Evolutionary conservation across 2,113 vertebrate genomes (phyloP).

Genomic region (Gopherus evgoodei): DNA sequence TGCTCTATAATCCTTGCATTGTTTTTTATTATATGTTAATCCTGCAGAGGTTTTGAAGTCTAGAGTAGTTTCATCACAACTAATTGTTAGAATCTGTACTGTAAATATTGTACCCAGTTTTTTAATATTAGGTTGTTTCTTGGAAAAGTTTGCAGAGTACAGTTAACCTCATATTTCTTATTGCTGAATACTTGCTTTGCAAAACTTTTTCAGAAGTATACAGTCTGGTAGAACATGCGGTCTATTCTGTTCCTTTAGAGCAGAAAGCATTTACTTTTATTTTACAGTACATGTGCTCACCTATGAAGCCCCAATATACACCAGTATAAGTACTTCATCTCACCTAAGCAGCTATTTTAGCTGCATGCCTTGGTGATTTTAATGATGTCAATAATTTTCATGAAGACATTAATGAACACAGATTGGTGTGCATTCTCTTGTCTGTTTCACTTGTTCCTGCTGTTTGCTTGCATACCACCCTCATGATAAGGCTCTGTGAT

Average conservation of each 20-base stretch:
- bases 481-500: conserved; percentile 10
- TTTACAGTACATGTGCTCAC: background rate
- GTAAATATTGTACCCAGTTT: background rate
- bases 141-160: background rate
- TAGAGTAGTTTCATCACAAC: conserved; percentile 11
- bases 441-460: conserved; percentile 6
- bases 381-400: background rate
- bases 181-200: conserved; percentile 8
- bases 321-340: background rate
- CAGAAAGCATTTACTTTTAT: background rate
- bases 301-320: background rate
- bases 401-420: background rate
- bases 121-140: background rate
- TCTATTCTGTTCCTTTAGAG: background rate
- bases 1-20: conserved; percentile 31
- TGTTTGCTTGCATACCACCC: background rate
- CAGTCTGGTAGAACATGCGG: background rate
- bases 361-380: conserved; percentile 14
- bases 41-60: conserved; percentile 40
- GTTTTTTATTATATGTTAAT: conserved; percentile 21
- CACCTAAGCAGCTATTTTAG: background rate
- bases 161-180: background rate
- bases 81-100: conserved; percentile 1
- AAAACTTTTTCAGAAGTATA: background rate
- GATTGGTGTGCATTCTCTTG: background rate